A percentile compares a stretch with the other conserved stretches of the same genome.
These are phyloP conservation scores for Hyles euphorbiae DNA, from an alignment of 1,140 invertebrate species.

Conservation along the genomic window DNA sequence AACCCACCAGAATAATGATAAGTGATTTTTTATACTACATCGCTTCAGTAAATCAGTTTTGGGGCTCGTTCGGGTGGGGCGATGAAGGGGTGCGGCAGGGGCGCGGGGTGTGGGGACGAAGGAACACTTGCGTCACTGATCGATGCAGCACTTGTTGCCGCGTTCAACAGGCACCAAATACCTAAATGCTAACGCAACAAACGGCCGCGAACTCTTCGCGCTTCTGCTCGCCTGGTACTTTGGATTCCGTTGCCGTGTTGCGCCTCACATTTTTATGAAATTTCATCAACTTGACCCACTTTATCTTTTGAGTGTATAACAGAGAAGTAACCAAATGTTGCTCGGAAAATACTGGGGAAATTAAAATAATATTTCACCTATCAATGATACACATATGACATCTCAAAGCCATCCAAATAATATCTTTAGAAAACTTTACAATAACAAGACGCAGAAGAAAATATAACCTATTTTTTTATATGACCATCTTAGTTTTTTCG, in stretches of 20 bases:
- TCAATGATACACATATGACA: too few species aligned
- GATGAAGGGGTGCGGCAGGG: slow-evolving; percentile 16
- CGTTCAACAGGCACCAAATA: slow-evolving; percentile 47
- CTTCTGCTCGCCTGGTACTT: slow-evolving; percentile 16
- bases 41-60: slow-evolving; percentile 38
- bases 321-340: too few species aligned
- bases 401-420: too few species aligned
- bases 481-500: too few species aligned
- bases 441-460: too few species aligned
- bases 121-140: slow-evolving; percentile 49
- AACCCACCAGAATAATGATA: background rate
- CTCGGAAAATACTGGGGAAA: too few species aligned
- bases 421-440: too few species aligned
- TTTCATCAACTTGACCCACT: too few species aligned
- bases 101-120: slow-evolving; percentile 11
- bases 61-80: slow-evolving; percentile 23
- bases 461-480: too few species aligned
- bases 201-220: slow-evolving; percentile 12
- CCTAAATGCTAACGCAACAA: slow-evolving; percentile 16
- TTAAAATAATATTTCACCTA: too few species aligned
- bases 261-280: too few species aligned
- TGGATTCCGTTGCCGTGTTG: background rate
- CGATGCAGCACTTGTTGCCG: slow-evolving; percentile 65
- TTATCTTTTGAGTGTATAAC: too few species aligned
- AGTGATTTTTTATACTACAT: slow-evolving; percentile 24